Base-by-base conservation (phyloP, 2,113 vertebrate genomes). In the Sphyrna mokarran region DNA sequence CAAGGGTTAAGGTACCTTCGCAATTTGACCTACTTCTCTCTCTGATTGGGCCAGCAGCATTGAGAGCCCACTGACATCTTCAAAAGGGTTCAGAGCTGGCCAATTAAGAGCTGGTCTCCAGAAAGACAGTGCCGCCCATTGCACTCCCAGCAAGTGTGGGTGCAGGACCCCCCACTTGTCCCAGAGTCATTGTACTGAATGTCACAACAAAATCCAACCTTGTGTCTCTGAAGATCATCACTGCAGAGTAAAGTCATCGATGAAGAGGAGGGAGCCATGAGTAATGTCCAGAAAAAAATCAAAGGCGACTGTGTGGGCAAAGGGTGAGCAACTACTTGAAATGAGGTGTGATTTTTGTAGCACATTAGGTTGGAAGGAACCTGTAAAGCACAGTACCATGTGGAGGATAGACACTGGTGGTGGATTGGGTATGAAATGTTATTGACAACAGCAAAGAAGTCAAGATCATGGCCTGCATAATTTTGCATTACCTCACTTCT, bases 321-420 rank as follows among this genome's bases (percentile, higher is more conserved):
- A 91, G 33, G 89, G n/a, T n/a, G 61, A 91, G 29, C 20, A 91
- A 91, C 89, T 20, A 63, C n/a, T 91, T 63, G 54, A 89, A 87
- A 29, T 22, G 8, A 54, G 48, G 61, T 89, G 86, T 63, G 63
- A n/a, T 63, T 18, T 3, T 5, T n/a, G 61, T 4, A 33, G 58
- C 29, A 20, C 22, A 18, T n/a, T 33, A 63, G n/a, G 14, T n/a
- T 37, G 89, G 89, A 91, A 20, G 37, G 33, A 66, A 66, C 33
- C 29, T 66, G 29, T 5, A 63, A 4, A 63, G 33, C 6, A 33
- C 26, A 33, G 26, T 90, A 29, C 9, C 54, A 33, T 61, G 85
- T 54, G 23, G 20, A 54, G 11, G 87, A 33, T 61, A 90, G 87
- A 33, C 48, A 61, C 63, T 90, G 87, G 23, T 26, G 8, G 54